Conservation (phyloP, 2,113 vertebrate genomes). For the Amphilophus citrinellus region DNA sequence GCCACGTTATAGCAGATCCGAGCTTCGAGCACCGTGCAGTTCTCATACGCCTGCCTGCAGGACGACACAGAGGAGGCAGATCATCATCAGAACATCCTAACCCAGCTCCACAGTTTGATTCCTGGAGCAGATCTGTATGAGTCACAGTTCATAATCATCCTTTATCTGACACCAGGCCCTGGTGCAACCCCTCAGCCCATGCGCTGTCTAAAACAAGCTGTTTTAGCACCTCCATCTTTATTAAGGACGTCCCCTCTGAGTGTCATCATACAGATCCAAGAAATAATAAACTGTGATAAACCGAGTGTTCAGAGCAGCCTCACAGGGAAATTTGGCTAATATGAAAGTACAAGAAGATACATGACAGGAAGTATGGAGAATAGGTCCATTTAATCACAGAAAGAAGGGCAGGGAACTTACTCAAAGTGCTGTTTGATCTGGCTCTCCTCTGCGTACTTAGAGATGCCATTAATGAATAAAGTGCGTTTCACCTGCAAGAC, state of each 20-base stretch:
- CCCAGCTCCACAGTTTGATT: not conserved
- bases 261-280: not conserved
- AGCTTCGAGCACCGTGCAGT: slow-evolving; percentile 93
- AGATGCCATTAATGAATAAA: slow-evolving; percentile 96
- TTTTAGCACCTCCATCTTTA: not conserved
- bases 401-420: slow-evolving; percentile 78
- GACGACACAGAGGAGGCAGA: not conserved
- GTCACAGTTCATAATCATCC: not conserved
- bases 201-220: not conserved
- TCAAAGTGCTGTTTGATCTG: slow-evolving; percentile 99
- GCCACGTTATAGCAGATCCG: slow-evolving; percentile 96
- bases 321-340: not conserved
- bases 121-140: not conserved
- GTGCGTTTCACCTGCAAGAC: slow-evolving; percentile 92
- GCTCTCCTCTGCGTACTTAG: slow-evolving; percentile 93
- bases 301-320: not conserved
- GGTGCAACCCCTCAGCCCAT: not conserved
- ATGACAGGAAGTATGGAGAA: no score
- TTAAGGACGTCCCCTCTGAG: not conserved
- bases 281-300: not conserved
- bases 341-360: not conserved
- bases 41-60: slow-evolving; percentile 92
- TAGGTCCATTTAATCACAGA: not conserved
- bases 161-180: not conserved
- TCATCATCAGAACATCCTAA: not conserved